Evolutionary conservation across 2,888 invertebrate species (phyloP).

Genomic region (Xylota sylvarum): DNA sequence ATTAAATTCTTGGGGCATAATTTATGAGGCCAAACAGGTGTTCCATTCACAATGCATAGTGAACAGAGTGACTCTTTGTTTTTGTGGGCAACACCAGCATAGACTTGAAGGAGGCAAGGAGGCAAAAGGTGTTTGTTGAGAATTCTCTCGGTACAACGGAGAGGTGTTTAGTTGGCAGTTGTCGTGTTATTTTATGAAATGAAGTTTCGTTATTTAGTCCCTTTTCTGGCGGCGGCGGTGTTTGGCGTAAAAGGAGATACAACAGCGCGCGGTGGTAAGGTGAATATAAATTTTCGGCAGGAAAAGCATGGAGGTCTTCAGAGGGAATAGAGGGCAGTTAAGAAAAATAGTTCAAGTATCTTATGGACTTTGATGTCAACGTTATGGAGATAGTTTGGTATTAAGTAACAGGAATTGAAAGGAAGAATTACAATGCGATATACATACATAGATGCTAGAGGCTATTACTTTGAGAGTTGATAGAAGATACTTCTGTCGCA

Average conservation of each 20-base stretch:
- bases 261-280: slow-evolving; percentile 25
- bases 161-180: slow-evolving; percentile 64
- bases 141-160: slow-evolving; percentile 20
- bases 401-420: too few species aligned
- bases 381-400: slow-evolving; percentile 3
- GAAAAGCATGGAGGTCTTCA: slow-evolving; percentile 17
- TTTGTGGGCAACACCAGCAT: slow-evolving; percentile 5
- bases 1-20: slow-evolving; percentile 81
- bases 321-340: slow-evolving; percentile 21
- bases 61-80: slow-evolving; percentile 37
- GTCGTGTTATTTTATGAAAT: slow-evolving; percentile 68
- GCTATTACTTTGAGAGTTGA: too few species aligned
- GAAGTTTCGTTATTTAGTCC: slow-evolving; percentile 69
- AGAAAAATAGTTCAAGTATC: slow-evolving; percentile 7
- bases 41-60: slow-evolving; percentile 74
- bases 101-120: slow-evolving; percentile 12
- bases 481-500: too few species aligned
- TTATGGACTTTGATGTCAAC: slow-evolving; percentile 23
- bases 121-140: slow-evolving; percentile 37
- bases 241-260: neutral
- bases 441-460: too few species aligned
- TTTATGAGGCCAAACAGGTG: slow-evolving; percentile 82
- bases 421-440: too few species aligned
- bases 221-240: slow-evolving; percentile 3
- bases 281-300: slow-evolving; percentile 60